Evolutionary conservation across 2,797 vertebrate species (phyloP).

Genomic region (Labroides dimidiatus): DNA sequence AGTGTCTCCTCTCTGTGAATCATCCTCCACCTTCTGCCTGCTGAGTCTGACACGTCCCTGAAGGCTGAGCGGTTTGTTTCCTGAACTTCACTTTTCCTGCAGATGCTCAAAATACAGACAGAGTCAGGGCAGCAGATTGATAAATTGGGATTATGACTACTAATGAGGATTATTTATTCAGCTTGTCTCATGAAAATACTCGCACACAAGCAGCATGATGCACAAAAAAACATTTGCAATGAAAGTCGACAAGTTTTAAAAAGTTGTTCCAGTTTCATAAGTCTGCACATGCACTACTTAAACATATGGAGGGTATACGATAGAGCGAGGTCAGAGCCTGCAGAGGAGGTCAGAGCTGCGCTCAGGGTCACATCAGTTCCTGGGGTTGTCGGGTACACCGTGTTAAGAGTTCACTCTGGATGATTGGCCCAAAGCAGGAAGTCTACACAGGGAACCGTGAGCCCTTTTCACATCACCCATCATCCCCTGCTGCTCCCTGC

Average conservation of each 20-base stretch:
- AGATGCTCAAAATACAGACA: neutral
- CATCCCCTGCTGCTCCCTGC: conserved; percentile 49
- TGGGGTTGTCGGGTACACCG: conserved; percentile 19
- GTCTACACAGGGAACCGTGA: conserved; percentile 38
- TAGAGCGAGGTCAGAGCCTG: neutral
- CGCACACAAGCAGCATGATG: no score
- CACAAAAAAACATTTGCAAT: no score
- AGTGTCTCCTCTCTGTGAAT: conserved; percentile 51
- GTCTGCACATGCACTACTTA: neutral
- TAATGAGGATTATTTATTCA: no score
- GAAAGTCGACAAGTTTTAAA: no score
- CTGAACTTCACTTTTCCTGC: conserved; percentile 1
- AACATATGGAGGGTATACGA: neutral
- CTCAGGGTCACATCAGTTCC: conserved; percentile 49
- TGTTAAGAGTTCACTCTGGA: conserved; percentile 13
- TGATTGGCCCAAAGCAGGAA: conserved; percentile 63
- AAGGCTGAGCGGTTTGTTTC: conserved; percentile 48
- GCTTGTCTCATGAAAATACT: no score
- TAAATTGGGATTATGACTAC: no score
- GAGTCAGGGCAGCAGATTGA: no score
- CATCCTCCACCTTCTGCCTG: conserved; percentile 65
- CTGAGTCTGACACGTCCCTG: conserved; percentile 41
- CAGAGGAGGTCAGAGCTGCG: conserved; percentile 31
- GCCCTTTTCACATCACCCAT: conserved; percentile 47
- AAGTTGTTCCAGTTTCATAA: neutral